Percentiles rank a stretch among this genome's conserved stretches.
Conservation (phyloP, 53 echinoderm and acorn worm genomes). For the Patiria pectinifera region DNA sequence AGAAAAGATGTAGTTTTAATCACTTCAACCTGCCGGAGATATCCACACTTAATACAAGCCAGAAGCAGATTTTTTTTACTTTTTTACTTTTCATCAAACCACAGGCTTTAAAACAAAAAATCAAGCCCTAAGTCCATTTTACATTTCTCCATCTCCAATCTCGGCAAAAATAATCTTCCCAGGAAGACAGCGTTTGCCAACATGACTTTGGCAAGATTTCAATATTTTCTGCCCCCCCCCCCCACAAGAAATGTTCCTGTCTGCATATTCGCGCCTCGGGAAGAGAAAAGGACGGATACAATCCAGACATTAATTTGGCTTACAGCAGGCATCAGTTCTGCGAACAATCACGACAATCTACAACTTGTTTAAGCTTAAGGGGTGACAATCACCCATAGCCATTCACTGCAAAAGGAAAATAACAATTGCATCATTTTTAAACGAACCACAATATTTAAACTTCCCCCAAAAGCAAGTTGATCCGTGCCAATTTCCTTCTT, state of each 20-base stretch:
- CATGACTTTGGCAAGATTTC: conserved; percentile 21
- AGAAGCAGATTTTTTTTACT: too few relatives aligned
- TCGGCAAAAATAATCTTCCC: not conserved
- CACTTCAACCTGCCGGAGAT: too few relatives aligned
- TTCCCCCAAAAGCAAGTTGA: not conserved
- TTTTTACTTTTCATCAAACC: not conserved
- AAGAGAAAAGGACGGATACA: conserved; percentile 7
- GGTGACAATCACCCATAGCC: not conserved
- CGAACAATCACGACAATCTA: not conserved
- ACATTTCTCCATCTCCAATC: too few relatives aligned
- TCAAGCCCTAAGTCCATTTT: too few relatives aligned
- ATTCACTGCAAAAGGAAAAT: not conserved
- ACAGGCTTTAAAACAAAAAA: not conserved
- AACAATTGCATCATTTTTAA: not conserved
- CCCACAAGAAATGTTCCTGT: not conserved
- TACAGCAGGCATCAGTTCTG: not conserved
- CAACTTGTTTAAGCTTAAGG: not conserved
- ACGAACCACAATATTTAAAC: not conserved
- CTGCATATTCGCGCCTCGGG: not conserved
- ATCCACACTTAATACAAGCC: too few relatives aligned
- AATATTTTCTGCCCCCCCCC: not conserved
- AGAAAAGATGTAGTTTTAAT: too few relatives aligned
- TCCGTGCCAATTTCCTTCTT: not conserved
- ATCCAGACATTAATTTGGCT: conserved; percentile 25
- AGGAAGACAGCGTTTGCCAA: not conserved